Percentiles rank a stretch among this genome's conserved stretches.
Evolutionary conservation across 2,113 vertebrate genomes (phyloP).

Genomic region (Aleadryas rufinucha): DNA sequence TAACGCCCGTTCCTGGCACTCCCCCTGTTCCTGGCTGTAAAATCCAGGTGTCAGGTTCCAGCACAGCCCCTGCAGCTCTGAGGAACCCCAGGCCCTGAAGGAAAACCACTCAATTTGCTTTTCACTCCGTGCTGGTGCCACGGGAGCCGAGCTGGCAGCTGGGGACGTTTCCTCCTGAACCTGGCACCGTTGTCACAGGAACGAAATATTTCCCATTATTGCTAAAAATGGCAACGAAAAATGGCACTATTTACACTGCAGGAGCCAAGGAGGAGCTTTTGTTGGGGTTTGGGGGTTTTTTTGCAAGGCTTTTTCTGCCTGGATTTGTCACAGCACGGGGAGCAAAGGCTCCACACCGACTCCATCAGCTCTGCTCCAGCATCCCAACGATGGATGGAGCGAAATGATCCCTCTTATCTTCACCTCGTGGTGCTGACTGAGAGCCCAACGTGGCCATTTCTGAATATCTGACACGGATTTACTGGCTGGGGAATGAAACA

Average conservation of each 20-base stretch:
- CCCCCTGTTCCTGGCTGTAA: fast-evolving
- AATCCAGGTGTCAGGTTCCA: background rate
- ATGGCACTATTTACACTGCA: background rate
- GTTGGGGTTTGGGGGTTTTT: background rate
- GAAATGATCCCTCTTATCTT: background rate
- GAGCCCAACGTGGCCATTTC: background rate
- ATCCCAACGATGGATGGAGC: too few species aligned
- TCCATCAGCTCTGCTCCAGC: background rate
- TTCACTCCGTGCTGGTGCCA: background rate
- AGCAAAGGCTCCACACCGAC: background rate
- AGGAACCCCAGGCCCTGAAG: background rate
- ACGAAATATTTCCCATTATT: background rate
- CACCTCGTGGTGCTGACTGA: fast-evolving
- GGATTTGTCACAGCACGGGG: background rate
- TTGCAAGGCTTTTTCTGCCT: background rate
- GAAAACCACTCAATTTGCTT: background rate
- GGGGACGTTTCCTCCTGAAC: background rate
- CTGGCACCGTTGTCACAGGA: background rate
- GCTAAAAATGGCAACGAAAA: background rate
- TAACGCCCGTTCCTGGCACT: background rate
- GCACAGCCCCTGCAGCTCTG: background rate
- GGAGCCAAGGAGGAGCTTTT: background rate
- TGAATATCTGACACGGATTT: background rate
- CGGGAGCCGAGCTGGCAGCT: background rate
- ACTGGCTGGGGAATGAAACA: fast-evolving